Evolutionary conservation across 1,140 invertebrate genomes (phyloP), one percentile per base, ranked within the genome.

Genomic region (Sminthurinus signatus): DNA sequence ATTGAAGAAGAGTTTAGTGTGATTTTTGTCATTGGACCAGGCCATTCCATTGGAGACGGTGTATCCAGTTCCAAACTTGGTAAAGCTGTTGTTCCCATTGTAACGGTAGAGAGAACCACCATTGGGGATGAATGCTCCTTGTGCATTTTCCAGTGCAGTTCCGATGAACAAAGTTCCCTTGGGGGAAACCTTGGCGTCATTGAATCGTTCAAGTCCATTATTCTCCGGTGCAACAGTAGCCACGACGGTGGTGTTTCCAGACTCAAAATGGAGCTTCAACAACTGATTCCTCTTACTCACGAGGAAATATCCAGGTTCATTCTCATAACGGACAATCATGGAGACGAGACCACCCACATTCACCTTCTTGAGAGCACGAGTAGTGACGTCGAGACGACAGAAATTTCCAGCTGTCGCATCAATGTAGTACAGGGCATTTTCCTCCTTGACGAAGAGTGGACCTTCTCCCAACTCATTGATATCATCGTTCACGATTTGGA

Each of bases 41-140:
- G 46, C 50, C 58, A 65, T 65, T 10, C 64, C 64, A 60, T 65
- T 65, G 4, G 57, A 54, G 15, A 65, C 54, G 12, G 31, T 25
- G 28, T 50, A 60, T 2, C 64, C 64, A 19, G 17, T 21, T 12
- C 48, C 8, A 3, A 60, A 2, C 55, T 54, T 27, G 17, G 48
- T 28, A 55, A 65, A 50, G 3, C 2, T 36, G 2, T 25, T n/a
- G 3, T 25, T 25, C 2, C 36, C 32, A 36, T 65, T 44, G 15
- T 60, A n/a, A 10, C 54, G 36, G 36, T 60, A 65, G 46, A 65
- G 32, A 23, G 32, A 10, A 8, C 64, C 57, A n/a, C 46, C 57
- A n/a, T 36, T 21, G 12, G 25, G 31, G 2, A 51, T 51, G 2
- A 57, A 14, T 5, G 1, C 15, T 14, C 64, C 64, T 31, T n/a